Evolutionary conservation across 2,797 vertebrate genomes (phyloP), one percentile per base, ranked within the genome.

Genomic region (Paratrypauchen microcephalus): DNA sequence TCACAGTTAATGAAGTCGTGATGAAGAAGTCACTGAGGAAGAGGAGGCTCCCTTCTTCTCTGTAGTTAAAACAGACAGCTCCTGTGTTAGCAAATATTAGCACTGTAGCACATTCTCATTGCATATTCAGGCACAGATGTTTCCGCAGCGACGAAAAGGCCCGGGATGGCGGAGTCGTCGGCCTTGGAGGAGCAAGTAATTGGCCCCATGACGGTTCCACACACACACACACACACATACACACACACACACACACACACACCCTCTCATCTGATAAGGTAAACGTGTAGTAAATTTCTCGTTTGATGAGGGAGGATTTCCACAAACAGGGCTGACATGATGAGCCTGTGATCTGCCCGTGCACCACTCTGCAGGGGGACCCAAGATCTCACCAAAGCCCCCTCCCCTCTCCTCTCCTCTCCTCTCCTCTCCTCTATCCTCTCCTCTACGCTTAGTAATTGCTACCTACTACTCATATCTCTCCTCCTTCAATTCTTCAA

Each of bases 111-210:
- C 88, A 82, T 69, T 71, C 88, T 93, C 91, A 92, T 93, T 93
- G 91, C 89, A 94, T 94, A 94, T 94, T 94, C 93, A 94, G 89
- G 74, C 87, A 87, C 92, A 94, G 93, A 94, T 94, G 93, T 92
- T 94, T 85, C 86, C 67, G 70, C 77, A 76, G 72, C 66, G 50
- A 80, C 72, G 82, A 81, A 92, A 92, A 89, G 88, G 81, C 85
- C 88, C 77, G 81, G 89, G 87, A 86, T 82, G 86, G 86, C 76
- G 83, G 84, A 77, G 88, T 86, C 88, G 88, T 32, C 58, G 58
- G 30, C 93, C 91, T 93, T 89, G 80, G 89, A 93, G 92, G 91
- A 92, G 90, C 91, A 92, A 87, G 92, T 95, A 95, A 95, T 95
- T 95, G 93, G 94, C 91, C 94, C 93, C 93, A 91, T 83, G 92